Evolutionary conservation across 2,888 invertebrate genomes (phyloP).

Genomic region (Hyalella azteca): DNA sequence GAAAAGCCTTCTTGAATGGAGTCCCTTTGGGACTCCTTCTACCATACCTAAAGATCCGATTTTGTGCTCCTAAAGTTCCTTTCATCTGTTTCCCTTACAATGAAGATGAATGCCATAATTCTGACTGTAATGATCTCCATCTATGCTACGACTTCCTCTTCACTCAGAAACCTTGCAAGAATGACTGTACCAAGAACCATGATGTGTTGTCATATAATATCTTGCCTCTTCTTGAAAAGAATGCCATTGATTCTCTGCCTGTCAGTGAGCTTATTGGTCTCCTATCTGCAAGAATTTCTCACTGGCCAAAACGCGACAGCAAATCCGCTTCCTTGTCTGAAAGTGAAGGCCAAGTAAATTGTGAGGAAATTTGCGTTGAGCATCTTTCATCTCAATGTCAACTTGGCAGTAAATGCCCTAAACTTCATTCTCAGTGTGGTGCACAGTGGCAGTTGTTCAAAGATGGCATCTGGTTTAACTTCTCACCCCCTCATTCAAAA

Average conservation of each 20-base stretch:
- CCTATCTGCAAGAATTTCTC: conserved; percentile 1
- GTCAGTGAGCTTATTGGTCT: neutral
- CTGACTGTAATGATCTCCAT: neutral
- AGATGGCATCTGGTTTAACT: neutral
- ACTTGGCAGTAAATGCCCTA: neutral
- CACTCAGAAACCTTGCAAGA: neutral
- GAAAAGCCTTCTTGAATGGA: neutral
- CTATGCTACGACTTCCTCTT: conserved; percentile 26
- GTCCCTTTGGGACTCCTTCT: neutral
- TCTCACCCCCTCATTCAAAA: neutral
- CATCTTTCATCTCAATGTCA: neutral
- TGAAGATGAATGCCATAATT: neutral
- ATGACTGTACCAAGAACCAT: neutral
- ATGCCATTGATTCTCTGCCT: neutral
- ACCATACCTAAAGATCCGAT: neutral
- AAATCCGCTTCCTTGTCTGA: neutral
- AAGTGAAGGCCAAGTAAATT: neutral
- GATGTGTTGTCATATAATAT: neutral
- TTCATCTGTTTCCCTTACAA: conserved; percentile 13
- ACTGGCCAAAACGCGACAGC: neutral
- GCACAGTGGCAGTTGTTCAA: neutral
- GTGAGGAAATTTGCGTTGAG: neutral
- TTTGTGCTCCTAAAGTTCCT: neutral
- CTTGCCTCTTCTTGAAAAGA: neutral
- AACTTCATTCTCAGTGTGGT: neutral